Conservation (phyloP, 2,888 invertebrate genomes). For the Andrena fulva region DNA sequence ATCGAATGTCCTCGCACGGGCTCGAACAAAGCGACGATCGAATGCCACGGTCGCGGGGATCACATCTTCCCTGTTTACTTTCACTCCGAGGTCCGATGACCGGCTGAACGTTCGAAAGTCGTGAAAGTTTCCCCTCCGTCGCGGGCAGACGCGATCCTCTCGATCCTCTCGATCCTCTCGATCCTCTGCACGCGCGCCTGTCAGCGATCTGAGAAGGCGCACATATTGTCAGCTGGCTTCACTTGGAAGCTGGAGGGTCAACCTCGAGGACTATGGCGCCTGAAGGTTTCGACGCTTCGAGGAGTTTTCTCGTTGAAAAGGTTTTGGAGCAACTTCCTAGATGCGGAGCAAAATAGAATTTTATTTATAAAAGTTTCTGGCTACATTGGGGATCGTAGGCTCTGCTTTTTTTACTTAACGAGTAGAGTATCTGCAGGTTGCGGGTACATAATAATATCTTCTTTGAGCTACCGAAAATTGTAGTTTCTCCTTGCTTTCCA, state of each 20-base stretch:
- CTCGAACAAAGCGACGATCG: constrained; percentile 47
- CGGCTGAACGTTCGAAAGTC: constrained; percentile 80
- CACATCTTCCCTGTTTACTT: constrained; percentile 75
- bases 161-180: constrained; percentile 27
- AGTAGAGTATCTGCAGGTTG: too few relatives aligned
- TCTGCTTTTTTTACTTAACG: too few relatives aligned
- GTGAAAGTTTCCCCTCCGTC: constrained; percentile 73
- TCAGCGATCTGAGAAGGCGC: background rate
- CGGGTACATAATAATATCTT: too few relatives aligned
- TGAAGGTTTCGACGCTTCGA: background rate
- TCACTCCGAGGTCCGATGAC: constrained; percentile 79
- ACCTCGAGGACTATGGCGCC: background rate
- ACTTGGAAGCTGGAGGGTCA: constrained; percentile 7
- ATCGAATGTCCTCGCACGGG: constrained; percentile 8
- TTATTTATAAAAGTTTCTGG: too few relatives aligned
- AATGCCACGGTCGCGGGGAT: constrained; percentile 75
- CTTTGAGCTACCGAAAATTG: background rate
- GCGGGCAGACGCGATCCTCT: constrained; percentile 40
- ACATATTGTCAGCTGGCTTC: background rate
- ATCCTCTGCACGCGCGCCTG: background rate
- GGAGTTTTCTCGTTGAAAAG: background rate
- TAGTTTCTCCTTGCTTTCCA: background rate
- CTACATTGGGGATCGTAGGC: too few relatives aligned
- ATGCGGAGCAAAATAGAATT: too few relatives aligned
- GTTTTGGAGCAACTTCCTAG: background rate